Conservation (phyloP, 2,888 invertebrate species). For the Heliconius ethilla region DNA sequence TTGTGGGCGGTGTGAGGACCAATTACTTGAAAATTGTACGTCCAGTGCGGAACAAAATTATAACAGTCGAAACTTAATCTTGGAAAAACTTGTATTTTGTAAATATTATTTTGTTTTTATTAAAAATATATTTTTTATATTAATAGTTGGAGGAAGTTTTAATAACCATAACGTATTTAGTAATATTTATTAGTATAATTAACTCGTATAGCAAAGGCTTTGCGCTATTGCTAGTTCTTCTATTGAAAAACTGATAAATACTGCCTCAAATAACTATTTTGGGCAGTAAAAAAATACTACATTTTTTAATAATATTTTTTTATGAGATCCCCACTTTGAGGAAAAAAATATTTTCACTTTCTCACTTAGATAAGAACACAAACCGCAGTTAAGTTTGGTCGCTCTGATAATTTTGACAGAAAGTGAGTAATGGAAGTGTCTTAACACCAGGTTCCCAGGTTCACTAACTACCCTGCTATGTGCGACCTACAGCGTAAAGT, state of each 20-base stretch:
- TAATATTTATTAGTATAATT: background rate
- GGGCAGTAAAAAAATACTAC: too few species aligned
- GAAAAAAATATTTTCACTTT: too few species aligned
- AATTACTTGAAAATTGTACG: conserved; percentile 64
- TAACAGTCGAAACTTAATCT: conserved; percentile 54
- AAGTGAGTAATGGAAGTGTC: too few species aligned
- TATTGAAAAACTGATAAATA: background rate
- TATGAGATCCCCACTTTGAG: too few species aligned
- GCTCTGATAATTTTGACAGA: too few species aligned
- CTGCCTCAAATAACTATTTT: background rate
- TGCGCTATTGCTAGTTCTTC: background rate
- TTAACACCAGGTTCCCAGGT: too few species aligned
- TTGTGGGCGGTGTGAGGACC: conserved; percentile 56
- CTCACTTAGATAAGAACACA: too few species aligned
- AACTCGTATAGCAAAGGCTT: background rate
- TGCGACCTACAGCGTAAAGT: too few species aligned
- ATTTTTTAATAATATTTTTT: too few species aligned
- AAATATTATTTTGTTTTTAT: background rate
- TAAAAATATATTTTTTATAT: background rate
- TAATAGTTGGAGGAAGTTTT: background rate
- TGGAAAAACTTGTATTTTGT: background rate
- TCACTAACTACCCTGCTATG: too few species aligned
- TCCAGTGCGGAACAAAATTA: conserved; percentile 63
- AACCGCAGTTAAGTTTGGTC: too few species aligned
- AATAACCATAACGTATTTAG: background rate